These are phyloP conservation scores for Trissoscelio sp. DNA, from an alignment of 2,888 invertebrate species.

Conservation along the genomic window DNA sequence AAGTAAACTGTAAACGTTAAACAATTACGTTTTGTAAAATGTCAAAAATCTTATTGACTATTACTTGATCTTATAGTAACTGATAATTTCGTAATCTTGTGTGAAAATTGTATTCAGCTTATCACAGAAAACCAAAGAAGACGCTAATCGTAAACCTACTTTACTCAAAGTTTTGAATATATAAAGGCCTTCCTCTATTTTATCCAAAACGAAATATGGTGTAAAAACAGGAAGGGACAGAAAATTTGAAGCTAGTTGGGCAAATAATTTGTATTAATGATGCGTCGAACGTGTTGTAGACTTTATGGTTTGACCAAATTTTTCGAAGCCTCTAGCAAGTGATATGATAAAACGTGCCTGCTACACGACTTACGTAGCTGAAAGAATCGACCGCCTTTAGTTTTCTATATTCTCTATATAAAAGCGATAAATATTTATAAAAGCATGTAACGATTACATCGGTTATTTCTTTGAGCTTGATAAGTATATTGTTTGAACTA, in stretches of 20 bases:
- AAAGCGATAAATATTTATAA: constrained; percentile 67
- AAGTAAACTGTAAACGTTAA: not conserved
- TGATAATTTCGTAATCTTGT: constrained; percentile 9
- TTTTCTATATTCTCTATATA: constrained; percentile 77
- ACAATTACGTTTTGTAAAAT: constrained; percentile 6
- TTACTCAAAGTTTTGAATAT: constrained; percentile 43
- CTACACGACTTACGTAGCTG: constrained; percentile 80
- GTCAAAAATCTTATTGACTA: not conserved
- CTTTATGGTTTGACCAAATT: constrained; percentile 77
- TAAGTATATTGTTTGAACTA: constrained; percentile 55
- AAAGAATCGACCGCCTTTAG: constrained; percentile 78
- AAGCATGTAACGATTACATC: constrained; percentile 61
- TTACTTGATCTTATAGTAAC: not conserved
- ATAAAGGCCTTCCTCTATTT: constrained; percentile 49
- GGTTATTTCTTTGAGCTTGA: constrained; percentile 54
- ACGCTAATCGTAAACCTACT: constrained; percentile 45
- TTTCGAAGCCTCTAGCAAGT: constrained; percentile 80
- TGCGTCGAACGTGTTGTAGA: constrained; percentile 61
- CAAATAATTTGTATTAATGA: constrained; percentile 68
- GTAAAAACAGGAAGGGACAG: constrained; percentile 49
- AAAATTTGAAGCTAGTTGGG: constrained; percentile 69
- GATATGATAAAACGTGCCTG: constrained; percentile 83
- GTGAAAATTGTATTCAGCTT: constrained; percentile 42
- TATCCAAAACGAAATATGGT: constrained; percentile 37
- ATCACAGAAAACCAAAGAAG: constrained; percentile 54